phyloP scores from a whole-genome alignment of 2,797 vertebrate genomes.

The Tenualosa thibaudeaui region DNA sequence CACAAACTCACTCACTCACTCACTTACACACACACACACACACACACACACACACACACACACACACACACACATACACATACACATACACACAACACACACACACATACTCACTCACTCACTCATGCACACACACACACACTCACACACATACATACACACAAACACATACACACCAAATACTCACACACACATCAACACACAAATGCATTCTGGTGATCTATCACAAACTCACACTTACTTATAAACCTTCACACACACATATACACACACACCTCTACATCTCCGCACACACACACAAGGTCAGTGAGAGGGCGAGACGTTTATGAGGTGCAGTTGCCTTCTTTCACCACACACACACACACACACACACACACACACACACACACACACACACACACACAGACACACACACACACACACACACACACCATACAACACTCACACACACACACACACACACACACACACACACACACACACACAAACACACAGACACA shows the following conservation, averaged over 20 bases:
- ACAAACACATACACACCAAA: no score
- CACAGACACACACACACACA: background rate
- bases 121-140: background rate
- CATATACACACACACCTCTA: background rate
- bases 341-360: conserved; percentile 37
- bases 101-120: background rate
- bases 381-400: background rate
- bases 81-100: no score
- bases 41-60: conserved; percentile 14
- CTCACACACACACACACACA: conserved; percentile 8
- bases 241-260: background rate
- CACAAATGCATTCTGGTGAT: no score
- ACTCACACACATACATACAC: background rate
- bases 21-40: background rate
- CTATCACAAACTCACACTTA: no score
- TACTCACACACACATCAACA: no score
- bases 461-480: conserved; percentile 23
- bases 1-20: no score
- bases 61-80: background rate
- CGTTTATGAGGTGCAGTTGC: conserved; percentile 57
- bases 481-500: background rate
- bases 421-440: no score
- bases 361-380: background rate
- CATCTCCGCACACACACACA: background rate
- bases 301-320: conserved; percentile 54